Percentiles rank a stretch among this genome's conserved stretches.
phyloP scores from a whole-genome alignment of 1,140 invertebrate genomes.

The Listronotus bonariensis region DNA sequence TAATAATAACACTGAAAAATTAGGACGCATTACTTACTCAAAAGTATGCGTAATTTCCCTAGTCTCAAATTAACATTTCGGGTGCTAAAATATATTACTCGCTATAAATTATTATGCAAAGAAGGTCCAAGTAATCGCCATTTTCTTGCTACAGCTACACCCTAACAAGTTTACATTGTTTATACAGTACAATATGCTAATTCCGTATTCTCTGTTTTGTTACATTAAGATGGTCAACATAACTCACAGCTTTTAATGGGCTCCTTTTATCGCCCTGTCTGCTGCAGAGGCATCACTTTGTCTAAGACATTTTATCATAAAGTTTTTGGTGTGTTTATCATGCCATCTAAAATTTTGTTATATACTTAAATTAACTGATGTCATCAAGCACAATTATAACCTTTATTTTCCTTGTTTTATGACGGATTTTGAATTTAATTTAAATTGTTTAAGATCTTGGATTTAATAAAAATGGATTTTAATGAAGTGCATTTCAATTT shows the following conservation, averaged over 20 bases:
- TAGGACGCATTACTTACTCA: too few relatives aligned
- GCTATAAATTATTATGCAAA: constrained; percentile 4
- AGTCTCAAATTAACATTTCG: constrained; percentile 8
- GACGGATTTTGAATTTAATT: too few relatives aligned
- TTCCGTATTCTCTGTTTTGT: constrained; percentile 17
- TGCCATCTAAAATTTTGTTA: too few relatives aligned
- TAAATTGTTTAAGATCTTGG: too few relatives aligned
- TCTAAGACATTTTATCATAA: too few relatives aligned
- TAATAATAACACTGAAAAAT: too few relatives aligned
- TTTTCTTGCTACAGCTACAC: constrained; percentile 12
- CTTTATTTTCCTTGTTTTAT: too few relatives aligned
- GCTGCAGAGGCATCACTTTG: background rate
- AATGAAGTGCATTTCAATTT: too few relatives aligned
- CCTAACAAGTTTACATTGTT: constrained; percentile 22
- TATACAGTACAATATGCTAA: constrained; percentile 24
- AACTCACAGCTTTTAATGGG: constrained; percentile 2
- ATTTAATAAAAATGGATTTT: too few relatives aligned
- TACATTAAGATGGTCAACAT: constrained; percentile 14
- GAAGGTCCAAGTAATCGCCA: constrained; percentile 13
- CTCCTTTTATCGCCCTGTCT: constrained; percentile 7
- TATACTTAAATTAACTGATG: too few relatives aligned
- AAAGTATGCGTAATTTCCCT: background rate
- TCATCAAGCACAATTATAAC: too few relatives aligned
- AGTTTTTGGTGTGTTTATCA: background rate
- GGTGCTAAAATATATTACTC: background rate